These are phyloP conservation scores for Zele albiditarsus DNA, from an alignment of 2,888 invertebrate genomes.

Conservation along the genomic window DNA sequence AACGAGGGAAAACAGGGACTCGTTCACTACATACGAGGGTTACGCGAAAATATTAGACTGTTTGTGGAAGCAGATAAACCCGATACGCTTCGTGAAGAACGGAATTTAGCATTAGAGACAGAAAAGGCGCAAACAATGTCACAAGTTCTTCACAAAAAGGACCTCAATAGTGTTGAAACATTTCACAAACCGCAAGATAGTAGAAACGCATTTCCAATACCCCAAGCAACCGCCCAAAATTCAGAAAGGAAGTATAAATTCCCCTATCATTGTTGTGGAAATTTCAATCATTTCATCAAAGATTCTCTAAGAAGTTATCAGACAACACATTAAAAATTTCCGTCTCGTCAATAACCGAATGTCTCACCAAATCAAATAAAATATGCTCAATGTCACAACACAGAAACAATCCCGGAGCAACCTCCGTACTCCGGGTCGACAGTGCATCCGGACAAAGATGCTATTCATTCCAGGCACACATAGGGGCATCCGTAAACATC, in stretches of 20 bases:
- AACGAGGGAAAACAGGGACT: conserved; percentile 32
- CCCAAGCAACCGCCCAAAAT: background rate
- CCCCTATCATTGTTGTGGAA: conserved; percentile 35
- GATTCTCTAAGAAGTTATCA: conserved; percentile 21
- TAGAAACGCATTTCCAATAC: background rate
- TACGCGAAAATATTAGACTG: conserved; percentile 27
- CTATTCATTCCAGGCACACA: conserved; percentile 33
- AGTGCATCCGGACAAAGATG: conserved; percentile 19
- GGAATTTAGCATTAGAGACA: conserved; percentile 35
- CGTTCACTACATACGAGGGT: conserved; percentile 20
- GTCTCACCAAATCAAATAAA: conserved; percentile 21
- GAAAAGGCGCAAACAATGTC: conserved; percentile 38
- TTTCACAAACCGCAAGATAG: background rate
- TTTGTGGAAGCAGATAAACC: conserved; percentile 34
- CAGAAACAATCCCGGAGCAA: conserved; percentile 29
- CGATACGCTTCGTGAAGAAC: conserved; percentile 21
- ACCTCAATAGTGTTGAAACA: no score
- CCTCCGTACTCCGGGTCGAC: conserved; percentile 18
- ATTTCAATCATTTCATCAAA: conserved; percentile 22
- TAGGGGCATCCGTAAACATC: conserved; percentile 36
- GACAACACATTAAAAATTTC: conserved; percentile 31
- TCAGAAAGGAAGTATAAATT: background rate
- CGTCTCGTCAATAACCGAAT: conserved; percentile 10
- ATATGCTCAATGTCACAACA: conserved; percentile 30
- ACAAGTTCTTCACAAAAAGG: no score